Percentiles rank a stretch among this genome's conserved stretches.
Conservation (phyloP, 1,140 invertebrate genomes). For the Ostrea denselamellosa region DNA sequence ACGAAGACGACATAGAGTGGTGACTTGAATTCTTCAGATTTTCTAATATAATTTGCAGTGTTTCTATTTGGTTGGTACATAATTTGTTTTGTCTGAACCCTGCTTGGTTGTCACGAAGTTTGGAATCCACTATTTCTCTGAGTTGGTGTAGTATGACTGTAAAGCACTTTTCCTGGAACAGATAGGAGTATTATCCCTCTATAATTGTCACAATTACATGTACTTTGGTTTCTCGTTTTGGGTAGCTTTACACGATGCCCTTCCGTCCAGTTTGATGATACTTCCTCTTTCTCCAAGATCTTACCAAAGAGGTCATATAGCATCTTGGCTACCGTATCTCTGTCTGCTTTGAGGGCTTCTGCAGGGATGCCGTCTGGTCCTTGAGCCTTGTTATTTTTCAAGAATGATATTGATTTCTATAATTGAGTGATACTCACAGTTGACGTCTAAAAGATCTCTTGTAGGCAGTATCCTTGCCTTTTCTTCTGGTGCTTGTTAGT, state of each 20-base stretch:
- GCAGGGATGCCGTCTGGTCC: constrained; percentile 45
- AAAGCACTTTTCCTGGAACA: constrained; percentile 58
- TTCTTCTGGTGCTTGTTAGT: constrained; percentile 17
- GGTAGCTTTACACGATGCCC: constrained; percentile 57
- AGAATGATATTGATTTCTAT: constrained; percentile 1
- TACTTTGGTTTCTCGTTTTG: constrained; percentile 63
- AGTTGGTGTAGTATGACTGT: constrained; percentile 51
- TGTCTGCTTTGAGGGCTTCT: constrained; percentile 43
- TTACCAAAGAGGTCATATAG: constrained; percentile 4
- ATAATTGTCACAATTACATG: constrained; percentile 62
- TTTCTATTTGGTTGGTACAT: constrained; percentile 48
- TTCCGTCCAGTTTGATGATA: constrained; percentile 50
- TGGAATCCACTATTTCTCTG: constrained; percentile 50
- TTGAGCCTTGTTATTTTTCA: constrained; percentile 18
- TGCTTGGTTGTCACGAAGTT: constrained; percentile 55
- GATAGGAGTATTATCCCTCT: constrained; percentile 61
- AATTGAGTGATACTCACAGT: not conserved
- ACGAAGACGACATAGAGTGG: not conserved
- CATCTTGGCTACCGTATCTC: not conserved
- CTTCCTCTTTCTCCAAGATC: constrained; percentile 44
- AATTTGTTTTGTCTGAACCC: constrained; percentile 52
- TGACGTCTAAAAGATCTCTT: not conserved
- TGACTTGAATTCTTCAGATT: not conserved
- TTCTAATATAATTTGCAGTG: constrained; percentile 28
- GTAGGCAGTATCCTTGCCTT: not conserved